A percentile compares a stretch with the other conserved stretches of the same genome.
phyloP scores from a whole-genome alignment of 2,113 vertebrate species.

The Hiodon alosoides region DNA sequence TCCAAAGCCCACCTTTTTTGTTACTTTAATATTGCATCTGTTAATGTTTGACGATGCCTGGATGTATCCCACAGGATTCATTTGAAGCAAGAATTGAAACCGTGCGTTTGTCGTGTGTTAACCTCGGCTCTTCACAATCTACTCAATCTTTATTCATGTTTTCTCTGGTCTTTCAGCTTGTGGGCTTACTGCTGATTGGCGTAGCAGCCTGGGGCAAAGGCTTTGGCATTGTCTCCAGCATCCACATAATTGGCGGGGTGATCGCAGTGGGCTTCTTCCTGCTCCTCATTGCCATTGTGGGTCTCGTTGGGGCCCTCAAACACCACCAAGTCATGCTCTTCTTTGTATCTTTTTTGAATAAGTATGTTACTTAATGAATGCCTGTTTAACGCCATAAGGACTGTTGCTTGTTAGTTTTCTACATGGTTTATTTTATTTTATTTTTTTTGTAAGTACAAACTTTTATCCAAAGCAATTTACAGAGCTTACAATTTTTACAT shows the following conservation, averaged over 20 bases:
- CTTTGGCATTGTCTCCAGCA: slow-evolving; percentile 80
- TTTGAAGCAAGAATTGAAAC: too few species aligned
- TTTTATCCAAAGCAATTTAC: too few species aligned
- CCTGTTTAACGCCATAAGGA: not conserved
- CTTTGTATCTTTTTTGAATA: slow-evolving; percentile 78
- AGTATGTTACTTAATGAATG: not conserved
- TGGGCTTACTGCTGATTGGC: slow-evolving; percentile 81
- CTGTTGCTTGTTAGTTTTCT: too few species aligned
- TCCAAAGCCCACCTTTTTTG: too few species aligned
- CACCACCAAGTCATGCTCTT: slow-evolving; percentile 93
- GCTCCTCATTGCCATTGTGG: slow-evolving; percentile 80
- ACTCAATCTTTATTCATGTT: slow-evolving; percentile 14
- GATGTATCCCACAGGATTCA: too few species aligned
- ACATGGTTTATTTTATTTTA: too few species aligned
- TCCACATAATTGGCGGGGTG: slow-evolving; percentile 85
- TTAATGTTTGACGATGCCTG: too few species aligned
- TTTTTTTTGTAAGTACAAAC: too few species aligned
- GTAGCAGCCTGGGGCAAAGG: slow-evolving; percentile 87
- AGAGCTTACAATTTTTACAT: too few species aligned
- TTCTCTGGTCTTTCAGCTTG: slow-evolving; percentile 60
- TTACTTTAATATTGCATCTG: too few species aligned
- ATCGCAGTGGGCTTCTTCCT: slow-evolving; percentile 86
- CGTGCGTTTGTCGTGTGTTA: not conserved
- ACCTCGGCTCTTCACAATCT: not conserved
- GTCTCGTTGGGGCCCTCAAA: slow-evolving; percentile 77